Evolutionary conservation across 2,888 invertebrate species (phyloP).

Genomic region (Torymus auratus): DNA sequence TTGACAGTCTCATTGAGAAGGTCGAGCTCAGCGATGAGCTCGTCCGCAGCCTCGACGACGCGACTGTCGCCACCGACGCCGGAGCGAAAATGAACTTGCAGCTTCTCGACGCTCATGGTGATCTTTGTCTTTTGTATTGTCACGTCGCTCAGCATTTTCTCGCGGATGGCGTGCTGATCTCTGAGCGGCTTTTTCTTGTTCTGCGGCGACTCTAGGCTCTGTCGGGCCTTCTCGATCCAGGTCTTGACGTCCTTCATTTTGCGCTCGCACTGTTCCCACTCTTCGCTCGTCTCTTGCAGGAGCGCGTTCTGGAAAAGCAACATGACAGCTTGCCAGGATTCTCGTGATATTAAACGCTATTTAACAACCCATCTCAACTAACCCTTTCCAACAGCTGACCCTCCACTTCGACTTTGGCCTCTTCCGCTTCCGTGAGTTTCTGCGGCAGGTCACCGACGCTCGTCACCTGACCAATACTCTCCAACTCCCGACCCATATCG

Average conservation of each 20-base stretch:
- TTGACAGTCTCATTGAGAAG: conserved; percentile 81
- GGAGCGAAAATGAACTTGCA: conserved; percentile 93
- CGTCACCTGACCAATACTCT: conserved; percentile 89
- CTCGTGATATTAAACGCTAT: not conserved
- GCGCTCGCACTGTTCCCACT: conserved; percentile 97
- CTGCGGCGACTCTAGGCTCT: conserved; percentile 87
- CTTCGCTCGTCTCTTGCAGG: conserved; percentile 93
- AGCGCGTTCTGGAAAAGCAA: conserved; percentile 84
- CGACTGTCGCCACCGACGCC: conserved; percentile 89
- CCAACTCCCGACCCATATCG: conserved; percentile 94
- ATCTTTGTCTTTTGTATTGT: conserved; percentile 94
- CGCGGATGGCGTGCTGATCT: conserved; percentile 90
- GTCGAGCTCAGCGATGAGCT: conserved; percentile 84
- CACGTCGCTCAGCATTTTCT: conserved; percentile 91
- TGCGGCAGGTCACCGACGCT: conserved; percentile 91
- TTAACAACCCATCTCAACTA: conserved; percentile 69
- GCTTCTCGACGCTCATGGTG: conserved; percentile 91
- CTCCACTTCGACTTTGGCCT: conserved; percentile 90
- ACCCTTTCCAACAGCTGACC: conserved; percentile 91
- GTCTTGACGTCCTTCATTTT: conserved; percentile 92
- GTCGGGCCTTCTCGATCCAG: conserved; percentile 92
- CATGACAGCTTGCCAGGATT: conserved; percentile 9
- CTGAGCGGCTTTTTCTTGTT: conserved; percentile 91
- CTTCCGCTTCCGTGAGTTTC: conserved; percentile 91
- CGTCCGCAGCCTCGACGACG: conserved; percentile 85